phyloP scores from a whole-genome alignment of 2,113 vertebrate species.

The Lycocorax pyrrhopterus region DNA sequence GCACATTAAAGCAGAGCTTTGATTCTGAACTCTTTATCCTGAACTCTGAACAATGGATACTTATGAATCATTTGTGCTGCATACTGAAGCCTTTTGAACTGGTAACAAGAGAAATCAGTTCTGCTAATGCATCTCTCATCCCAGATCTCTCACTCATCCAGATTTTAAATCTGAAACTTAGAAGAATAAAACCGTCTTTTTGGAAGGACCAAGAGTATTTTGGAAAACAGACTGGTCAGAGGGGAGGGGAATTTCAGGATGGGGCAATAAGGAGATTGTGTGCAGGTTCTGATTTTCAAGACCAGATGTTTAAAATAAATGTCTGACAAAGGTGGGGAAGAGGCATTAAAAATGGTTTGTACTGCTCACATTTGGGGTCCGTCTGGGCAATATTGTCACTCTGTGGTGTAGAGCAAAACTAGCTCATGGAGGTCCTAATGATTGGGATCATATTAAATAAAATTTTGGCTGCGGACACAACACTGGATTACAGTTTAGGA shows the following conservation, averaged over 20 bases:
- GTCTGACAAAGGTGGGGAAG: neutral
- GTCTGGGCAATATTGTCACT: neutral
- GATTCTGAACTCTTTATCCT: conserved; percentile 73
- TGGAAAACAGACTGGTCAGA: conserved; percentile 47
- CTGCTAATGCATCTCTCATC: conserved; percentile 70
- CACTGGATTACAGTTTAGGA: neutral
- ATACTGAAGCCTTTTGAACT: conserved; percentile 74
- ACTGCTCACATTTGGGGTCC: neutral
- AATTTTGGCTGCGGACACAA: neutral
- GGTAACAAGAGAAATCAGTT: conserved; percentile 76
- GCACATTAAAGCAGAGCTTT: conserved; percentile 71
- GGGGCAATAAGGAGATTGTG: neutral
- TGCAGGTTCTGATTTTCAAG: neutral
- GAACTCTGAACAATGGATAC: conserved; percentile 74
- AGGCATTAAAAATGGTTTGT: neutral
- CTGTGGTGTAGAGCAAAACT: neutral
- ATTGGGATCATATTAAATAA: neutral
- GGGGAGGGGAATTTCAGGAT: neutral
- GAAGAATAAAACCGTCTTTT: conserved; percentile 41
- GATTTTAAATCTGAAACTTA: conserved; percentile 68
- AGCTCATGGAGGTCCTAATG: neutral
- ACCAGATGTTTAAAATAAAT: neutral
- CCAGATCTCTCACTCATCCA: conserved; percentile 63
- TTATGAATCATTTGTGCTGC: conserved; percentile 75
- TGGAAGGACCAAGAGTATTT: conserved; percentile 43